Conservation (phyloP, 2,113 vertebrate genomes). For the Myotis davidii region DNA sequence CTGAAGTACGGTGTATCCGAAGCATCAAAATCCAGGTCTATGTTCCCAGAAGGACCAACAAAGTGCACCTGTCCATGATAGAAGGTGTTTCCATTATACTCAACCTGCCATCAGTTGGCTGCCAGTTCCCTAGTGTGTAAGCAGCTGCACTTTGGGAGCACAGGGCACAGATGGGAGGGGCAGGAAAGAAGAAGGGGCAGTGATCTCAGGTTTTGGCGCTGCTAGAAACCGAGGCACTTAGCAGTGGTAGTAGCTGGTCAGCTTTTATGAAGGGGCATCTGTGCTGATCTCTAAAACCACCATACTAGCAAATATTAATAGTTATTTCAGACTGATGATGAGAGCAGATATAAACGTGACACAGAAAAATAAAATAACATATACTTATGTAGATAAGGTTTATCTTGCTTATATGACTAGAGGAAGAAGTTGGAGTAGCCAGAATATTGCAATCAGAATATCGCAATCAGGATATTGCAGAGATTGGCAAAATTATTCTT, state of each 20-base stretch:
- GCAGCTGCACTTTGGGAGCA: neutral
- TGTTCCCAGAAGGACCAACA: neutral
- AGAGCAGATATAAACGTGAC: neutral
- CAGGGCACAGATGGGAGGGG: neutral
- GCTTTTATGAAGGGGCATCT: neutral
- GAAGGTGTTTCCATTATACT: neutral
- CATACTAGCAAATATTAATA: neutral
- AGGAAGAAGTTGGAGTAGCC: neutral
- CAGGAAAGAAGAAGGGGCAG: neutral
- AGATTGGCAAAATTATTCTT: neutral
- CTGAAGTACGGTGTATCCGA: neutral
- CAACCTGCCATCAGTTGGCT: neutral
- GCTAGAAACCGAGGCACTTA: neutral
- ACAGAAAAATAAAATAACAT: neutral
- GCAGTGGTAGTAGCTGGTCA: neutral
- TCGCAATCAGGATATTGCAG: neutral
- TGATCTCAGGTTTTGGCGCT: neutral
- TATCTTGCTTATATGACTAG: neutral
- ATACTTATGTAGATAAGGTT: neutral
- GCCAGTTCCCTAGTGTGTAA: neutral
- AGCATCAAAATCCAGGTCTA: neutral
- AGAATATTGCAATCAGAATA: neutral
- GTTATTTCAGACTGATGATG: neutral
- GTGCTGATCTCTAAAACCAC: neutral
- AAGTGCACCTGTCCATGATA: neutral